Base-by-base conservation (phyloP, 1,140 invertebrate species). In the Schlechtendalia chinensis region DNA sequence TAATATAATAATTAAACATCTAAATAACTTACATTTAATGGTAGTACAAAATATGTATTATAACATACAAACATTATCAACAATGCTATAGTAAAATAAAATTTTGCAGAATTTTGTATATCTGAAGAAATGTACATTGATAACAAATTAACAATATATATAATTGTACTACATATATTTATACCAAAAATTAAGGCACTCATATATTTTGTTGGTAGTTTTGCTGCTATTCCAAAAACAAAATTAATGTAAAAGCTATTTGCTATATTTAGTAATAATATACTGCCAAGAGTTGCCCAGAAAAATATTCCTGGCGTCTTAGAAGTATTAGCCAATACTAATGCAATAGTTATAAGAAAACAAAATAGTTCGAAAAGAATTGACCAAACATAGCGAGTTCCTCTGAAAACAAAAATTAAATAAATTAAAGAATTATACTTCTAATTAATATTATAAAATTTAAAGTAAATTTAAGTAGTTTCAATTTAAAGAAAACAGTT, bases 161-260 rank as follows among this genome's bases (percentile, higher is more conserved):
- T 93, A 83, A 99, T 91, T 1, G 94, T 94, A 47, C 98, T 97
- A 86, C 96, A 96, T 54, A 98, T 90, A 87, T 99, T 99, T 91
- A 93, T 93, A 67, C 97, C 98, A 47, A 99, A 88, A 12, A 99
- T 91, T 63, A 99, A 93, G 58, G 96, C 96, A 83, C 96, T 97
- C 0, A 95, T 97, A 86, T 98, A 99, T 84, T 93, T 93, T 75
- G 91, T 89, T 0, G 97, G 97, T 67, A 99, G 88, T 83, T 94
- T 93, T 0, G 96, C 96, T 29, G 94, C 96, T 86, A 98, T 90
- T 10, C 98, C 98, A 88, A 93, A 99, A 10, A 99, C 92, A 1
- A 96, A 97, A 88, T 98, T 99, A 86, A 99, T 97, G 87, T 98
- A 99, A 84, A 99, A 92, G 47, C 95, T 96, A 88, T 94, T 97